These are phyloP conservation scores for Leptopilina drosophilae DNA, from an alignment of 2,888 invertebrate species.

Conservation along the genomic window DNA sequence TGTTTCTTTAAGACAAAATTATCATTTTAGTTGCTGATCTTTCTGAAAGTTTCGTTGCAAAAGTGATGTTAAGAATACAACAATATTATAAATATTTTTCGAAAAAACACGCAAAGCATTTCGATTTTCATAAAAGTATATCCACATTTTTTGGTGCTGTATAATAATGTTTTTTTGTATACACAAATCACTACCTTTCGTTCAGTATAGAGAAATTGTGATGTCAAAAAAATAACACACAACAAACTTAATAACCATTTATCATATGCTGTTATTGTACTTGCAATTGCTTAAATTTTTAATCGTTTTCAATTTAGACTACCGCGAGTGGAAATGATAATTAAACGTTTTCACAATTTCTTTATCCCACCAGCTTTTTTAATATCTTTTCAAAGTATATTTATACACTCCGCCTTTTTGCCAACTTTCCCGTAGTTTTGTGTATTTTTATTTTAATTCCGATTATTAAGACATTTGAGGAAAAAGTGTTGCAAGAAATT, in stretches of 20 bases:
- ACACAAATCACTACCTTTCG: conserved; percentile 17
- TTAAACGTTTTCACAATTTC: conserved; percentile 18
- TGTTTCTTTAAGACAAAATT: no score
- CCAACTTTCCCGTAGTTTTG: conserved; percentile 7
- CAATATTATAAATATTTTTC: no score
- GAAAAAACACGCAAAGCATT: neutral
- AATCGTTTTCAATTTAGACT: conserved; percentile 7
- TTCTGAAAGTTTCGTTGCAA: no score
- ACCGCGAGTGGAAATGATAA: neutral
- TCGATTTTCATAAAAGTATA: conserved; percentile 11
- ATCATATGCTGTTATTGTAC: neutral
- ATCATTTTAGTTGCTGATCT: no score
- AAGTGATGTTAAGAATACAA: no score
- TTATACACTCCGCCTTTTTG: no score
- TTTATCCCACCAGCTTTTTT: neutral
- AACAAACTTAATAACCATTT: conserved; percentile 6
- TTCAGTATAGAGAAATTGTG: neutral
- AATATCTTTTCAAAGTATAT: neutral
- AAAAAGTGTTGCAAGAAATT: neutral
- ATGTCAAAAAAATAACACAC: neutral
- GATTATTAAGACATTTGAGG: neutral
- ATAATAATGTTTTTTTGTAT: neutral
- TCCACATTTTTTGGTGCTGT: neutral
- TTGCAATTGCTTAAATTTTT: conserved; percentile 15
- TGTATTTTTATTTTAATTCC: neutral